phyloP scores from a whole-genome alignment of 2,888 invertebrate genomes.

The Synanthedon tipuliformis region DNA sequence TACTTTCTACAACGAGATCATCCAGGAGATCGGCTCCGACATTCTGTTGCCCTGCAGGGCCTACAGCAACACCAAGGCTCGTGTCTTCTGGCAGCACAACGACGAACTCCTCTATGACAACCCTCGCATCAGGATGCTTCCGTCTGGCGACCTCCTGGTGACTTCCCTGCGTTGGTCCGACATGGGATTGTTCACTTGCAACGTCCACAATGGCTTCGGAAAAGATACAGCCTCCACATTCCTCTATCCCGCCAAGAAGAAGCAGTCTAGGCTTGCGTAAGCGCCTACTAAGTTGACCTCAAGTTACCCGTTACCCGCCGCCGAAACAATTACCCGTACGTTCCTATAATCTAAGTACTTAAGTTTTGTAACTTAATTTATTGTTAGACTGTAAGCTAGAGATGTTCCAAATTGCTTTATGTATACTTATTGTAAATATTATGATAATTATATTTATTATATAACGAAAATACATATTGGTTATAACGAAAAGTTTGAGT shows the following conservation, averaged over 20 bases:
- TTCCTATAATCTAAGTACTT: constrained; percentile 16
- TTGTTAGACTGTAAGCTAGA: constrained; percentile 20
- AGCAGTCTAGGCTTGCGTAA: constrained; percentile 17
- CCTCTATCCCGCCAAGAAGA: constrained; percentile 73
- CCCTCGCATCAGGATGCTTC: constrained; percentile 67
- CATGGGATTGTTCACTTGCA: constrained; percentile 86
- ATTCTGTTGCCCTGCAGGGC: constrained; percentile 78
- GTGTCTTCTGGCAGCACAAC: constrained; percentile 76
- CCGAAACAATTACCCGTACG: constrained; percentile 31
- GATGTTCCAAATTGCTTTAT: constrained; percentile 8
- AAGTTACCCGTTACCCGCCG: constrained; percentile 7
- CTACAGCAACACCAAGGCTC: constrained; percentile 71
- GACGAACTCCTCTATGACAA: constrained; percentile 63
- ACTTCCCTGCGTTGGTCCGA: constrained; percentile 78
- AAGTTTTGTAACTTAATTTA: constrained; percentile 23
- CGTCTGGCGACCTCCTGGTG: constrained; percentile 83
- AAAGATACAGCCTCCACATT: constrained; percentile 75
- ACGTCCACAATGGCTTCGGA: constrained; percentile 75
- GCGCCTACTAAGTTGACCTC: not conserved
- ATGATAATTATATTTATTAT: no score
- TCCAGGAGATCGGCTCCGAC: constrained; percentile 71
- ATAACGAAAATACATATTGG: no score
- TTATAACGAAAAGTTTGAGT: no score
- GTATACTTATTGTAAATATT: constrained; percentile 15
- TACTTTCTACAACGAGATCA: constrained; percentile 58